These are phyloP conservation scores for Chaetops frenatus DNA, from an alignment of 2,113 vertebrate species.

Conservation along the genomic window DNA sequence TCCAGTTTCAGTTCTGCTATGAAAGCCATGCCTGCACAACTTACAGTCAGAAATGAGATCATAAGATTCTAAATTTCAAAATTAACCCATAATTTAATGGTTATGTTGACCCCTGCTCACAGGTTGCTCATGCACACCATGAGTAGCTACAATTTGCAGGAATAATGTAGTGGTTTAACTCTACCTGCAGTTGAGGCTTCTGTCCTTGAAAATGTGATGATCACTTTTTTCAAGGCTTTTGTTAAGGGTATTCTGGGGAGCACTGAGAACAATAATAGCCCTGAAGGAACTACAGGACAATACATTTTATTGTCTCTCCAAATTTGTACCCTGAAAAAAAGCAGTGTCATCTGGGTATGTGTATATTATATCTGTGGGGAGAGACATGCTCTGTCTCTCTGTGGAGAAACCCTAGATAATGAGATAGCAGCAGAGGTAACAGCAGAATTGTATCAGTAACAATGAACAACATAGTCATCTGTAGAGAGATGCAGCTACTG, in stretches of 20 bases:
- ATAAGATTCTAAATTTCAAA: neutral
- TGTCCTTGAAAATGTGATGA: neutral
- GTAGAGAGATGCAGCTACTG: neutral
- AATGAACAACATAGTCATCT: neutral
- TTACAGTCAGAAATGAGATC: neutral
- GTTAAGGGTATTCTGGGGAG: neutral
- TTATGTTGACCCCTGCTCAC: neutral
- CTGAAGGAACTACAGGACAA: neutral
- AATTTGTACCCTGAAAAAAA: neutral
- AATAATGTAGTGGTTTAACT: neutral
- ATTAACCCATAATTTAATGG: neutral
- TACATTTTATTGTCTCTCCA: neutral
- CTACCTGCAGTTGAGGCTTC: neutral
- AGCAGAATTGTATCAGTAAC: neutral
- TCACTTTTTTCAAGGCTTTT: neutral
- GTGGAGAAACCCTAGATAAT: neutral
- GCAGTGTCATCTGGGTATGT: neutral
- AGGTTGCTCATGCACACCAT: neutral
- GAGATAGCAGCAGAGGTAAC: neutral
- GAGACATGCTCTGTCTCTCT: neutral
- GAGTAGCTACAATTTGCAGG: neutral
- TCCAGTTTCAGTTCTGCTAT: neutral
- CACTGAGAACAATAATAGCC: neutral
- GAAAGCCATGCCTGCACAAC: neutral
- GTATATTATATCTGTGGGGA: neutral